phyloP scores from a whole-genome alignment of 2,888 invertebrate species.

The Baronia brevicornis region DNA sequence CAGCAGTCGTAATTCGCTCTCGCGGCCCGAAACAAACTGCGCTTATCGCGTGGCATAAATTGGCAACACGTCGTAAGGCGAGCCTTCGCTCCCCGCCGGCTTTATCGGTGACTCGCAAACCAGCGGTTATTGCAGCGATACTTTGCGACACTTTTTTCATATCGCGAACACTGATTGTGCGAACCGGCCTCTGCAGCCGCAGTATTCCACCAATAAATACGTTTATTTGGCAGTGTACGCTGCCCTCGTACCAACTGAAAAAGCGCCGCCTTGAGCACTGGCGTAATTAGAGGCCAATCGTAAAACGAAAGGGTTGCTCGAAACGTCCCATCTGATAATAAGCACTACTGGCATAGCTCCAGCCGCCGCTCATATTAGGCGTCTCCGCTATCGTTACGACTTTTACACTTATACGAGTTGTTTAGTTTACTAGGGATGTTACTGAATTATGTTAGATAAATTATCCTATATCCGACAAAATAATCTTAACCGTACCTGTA shows the following conservation, averaged over 20 bases:
- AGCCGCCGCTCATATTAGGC: constrained; percentile 69
- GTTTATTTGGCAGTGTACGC: constrained; percentile 62
- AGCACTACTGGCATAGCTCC: constrained; percentile 69
- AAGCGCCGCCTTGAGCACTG: constrained; percentile 67
- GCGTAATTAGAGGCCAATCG: constrained; percentile 74
- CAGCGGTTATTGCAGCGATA: constrained; percentile 66
- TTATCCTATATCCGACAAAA: too few relatives aligned
- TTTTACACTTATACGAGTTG: constrained; percentile 76
- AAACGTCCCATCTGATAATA: constrained; percentile 74
- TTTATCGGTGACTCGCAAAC: constrained; percentile 71
- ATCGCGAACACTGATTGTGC: constrained; percentile 42
- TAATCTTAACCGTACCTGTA: too few relatives aligned
- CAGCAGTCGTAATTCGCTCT: constrained; percentile 51
- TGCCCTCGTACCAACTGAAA: constrained; percentile 55
- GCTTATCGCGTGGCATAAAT: constrained; percentile 73
- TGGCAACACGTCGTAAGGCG: constrained; percentile 74
- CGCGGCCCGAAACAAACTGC: constrained; percentile 65
- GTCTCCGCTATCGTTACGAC: constrained; percentile 68
- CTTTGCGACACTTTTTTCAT: constrained; percentile 65
- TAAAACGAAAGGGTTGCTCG: constrained; percentile 72
- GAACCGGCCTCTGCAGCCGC: constrained; percentile 42
- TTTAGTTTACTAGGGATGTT: constrained; percentile 72
- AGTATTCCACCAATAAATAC: constrained; percentile 60
- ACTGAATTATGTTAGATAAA: too few relatives aligned
- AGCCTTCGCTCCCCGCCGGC: constrained; percentile 48